A percentile compares a stretch with the other conserved stretches of the same genome.
Conservation (phyloP, 1,140 invertebrate species). For the Procambarus clarkii region DNA sequence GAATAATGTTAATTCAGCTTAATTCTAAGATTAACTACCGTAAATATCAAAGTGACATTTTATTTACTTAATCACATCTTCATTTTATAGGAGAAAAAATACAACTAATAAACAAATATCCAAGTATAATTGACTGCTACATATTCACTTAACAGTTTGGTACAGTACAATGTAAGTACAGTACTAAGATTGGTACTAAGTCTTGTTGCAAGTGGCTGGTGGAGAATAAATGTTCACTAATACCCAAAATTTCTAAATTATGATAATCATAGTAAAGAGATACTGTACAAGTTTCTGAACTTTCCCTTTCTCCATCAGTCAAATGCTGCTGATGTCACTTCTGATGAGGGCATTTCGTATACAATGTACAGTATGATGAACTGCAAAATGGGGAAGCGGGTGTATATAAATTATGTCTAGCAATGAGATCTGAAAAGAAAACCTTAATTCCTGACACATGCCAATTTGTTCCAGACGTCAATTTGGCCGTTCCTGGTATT, state of each 20-base stretch:
- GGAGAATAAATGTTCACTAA: slow-evolving; percentile 50
- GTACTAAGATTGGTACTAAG: slow-evolving; percentile 60
- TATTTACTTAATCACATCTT: background rate
- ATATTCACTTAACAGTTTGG: slow-evolving; percentile 66
- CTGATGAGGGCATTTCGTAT: slow-evolving; percentile 67
- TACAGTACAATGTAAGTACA: slow-evolving; percentile 68
- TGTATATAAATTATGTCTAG: slow-evolving; percentile 37
- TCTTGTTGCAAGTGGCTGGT: slow-evolving; percentile 43
- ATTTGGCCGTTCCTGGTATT: background rate
- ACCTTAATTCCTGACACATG: slow-evolving; percentile 23
- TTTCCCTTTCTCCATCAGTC: slow-evolving; percentile 46
- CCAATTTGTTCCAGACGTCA: slow-evolving; percentile 17
- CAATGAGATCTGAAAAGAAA: slow-evolving; percentile 65
- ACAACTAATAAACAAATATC: slow-evolving; percentile 63
- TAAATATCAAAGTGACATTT: too few species aligned
- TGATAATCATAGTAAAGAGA: background rate
- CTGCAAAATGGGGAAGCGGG: slow-evolving; percentile 28
- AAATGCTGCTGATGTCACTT: slow-evolving; percentile 44
- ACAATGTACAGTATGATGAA: slow-evolving; percentile 69
- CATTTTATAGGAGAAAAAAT: slow-evolving; percentile 32
- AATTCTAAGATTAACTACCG: background rate
- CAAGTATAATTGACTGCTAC: slow-evolving; percentile 69
- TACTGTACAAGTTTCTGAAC: background rate
- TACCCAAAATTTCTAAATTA: background rate
- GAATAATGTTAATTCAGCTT: background rate